Base-by-base conservation (phyloP, 1,140 invertebrate genomes). In the Pseudomyrmex concolor region DNA sequence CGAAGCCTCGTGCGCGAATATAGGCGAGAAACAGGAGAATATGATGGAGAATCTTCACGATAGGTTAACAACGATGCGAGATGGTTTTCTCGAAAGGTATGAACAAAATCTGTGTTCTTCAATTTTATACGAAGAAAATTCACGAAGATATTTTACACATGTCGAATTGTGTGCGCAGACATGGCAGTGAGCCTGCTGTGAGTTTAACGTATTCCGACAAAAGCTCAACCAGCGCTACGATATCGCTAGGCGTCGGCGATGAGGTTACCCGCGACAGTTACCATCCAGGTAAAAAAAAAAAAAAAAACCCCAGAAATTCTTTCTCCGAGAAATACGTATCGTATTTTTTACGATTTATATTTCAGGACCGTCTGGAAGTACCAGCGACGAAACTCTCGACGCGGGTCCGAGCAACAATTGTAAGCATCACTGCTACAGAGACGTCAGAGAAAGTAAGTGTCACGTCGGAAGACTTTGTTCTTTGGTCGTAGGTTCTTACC, bases 101-200 rank as follows among this genome's bases (percentile, higher is more conserved):
- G 77, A 55, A 5, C 13, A 7, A n/a, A 43, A 54, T 50, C 68
- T 59, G 25, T 59, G 25, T 68, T 19, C 25, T 34, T 3, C 48
- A 59, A 55, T 3, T 10, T 45, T 45, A 48, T 0, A 17, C 13
- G 50, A 13, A 5, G 60, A 19, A 84, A 43, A 5, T 2, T 74
- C 0, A 59, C 82, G 57, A 59, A 64, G 66, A 72, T 83, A 15
- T 82, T 74, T 85, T 2, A 76, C 34, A 7, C 34, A 7, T 34
- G 34, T 34, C 34, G 34, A 34, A 34, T 34, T 89, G 82, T 85
- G 63, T 22, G 91, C 92, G 51, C 50, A 95, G 95, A 89, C 95
- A 95, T 90, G 94, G 95, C 51, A 94, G 93, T 73, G 95, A 95
- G 88, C 96, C 96, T 72, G 94, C 95, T 64, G 95, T 96, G 2